Evolutionary conservation across 2,888 invertebrate genomes (phyloP).

Genomic region (Diaprepes abbreviatus): DNA sequence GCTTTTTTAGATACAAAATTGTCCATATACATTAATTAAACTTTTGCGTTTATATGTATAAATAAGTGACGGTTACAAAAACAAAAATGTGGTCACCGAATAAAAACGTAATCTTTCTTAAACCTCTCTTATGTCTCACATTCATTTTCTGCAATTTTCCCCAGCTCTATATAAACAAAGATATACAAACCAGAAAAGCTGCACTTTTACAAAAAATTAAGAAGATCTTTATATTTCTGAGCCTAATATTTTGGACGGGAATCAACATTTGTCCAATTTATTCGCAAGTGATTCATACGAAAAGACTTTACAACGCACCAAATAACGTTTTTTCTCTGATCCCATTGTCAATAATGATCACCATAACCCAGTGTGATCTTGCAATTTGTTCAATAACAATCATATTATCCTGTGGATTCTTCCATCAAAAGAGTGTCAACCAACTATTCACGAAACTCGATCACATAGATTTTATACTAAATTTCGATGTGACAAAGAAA

Average conservation of each 20-base stretch:
- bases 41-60: no score
- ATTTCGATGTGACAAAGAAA: constrained; percentile 4
- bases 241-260: background rate
- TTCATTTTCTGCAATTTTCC: constrained; percentile 12
- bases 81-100: background rate
- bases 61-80: no score
- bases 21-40: no score
- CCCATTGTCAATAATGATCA: background rate
- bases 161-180: background rate
- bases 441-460: background rate
- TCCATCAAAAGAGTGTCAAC: background rate
- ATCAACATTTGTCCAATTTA: background rate
- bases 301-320: no score
- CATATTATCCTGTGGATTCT: background rate
- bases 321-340: no score
- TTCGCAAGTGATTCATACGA: background rate
- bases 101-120: constrained; percentile 9
- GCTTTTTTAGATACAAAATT: no score
- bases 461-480: constrained; percentile 10
- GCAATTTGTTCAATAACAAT: background rate
- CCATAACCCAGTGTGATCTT: background rate
- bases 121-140: background rate
- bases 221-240: background rate
- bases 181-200: background rate
- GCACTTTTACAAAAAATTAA: background rate